Conservation (phyloP, 2,797 vertebrate species). For the Gymnothorax javanicus region DNA sequence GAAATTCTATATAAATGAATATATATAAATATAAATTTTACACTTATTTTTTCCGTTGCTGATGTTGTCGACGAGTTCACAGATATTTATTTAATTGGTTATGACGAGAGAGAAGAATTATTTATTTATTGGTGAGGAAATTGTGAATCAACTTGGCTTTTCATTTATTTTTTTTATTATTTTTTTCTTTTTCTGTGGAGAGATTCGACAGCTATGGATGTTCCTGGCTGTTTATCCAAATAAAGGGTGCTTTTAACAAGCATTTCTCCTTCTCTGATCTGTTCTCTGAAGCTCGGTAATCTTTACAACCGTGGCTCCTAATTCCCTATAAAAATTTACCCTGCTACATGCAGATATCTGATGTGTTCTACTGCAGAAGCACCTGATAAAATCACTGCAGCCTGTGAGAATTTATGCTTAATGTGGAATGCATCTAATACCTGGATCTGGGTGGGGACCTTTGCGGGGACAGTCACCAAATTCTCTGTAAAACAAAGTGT, state of each 20-base stretch:
- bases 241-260: constrained; percentile 71
- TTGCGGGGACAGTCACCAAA: too few relatives aligned
- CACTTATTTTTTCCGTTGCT: constrained; percentile 56
- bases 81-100: constrained; percentile 73
- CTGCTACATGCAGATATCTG: too few relatives aligned
- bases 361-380: too few relatives aligned
- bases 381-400: too few relatives aligned
- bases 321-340: too few relatives aligned
- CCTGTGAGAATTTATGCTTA: too few relatives aligned
- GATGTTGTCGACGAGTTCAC: constrained; percentile 61
- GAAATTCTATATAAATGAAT: constrained; percentile 51
- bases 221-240: constrained; percentile 70
- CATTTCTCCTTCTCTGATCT: background rate
- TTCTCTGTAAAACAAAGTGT: too few relatives aligned
- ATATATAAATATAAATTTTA: constrained; percentile 57
- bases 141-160: constrained; percentile 60
- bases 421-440: too few relatives aligned
- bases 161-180: constrained; percentile 17
- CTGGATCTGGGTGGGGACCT: too few relatives aligned
- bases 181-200: constrained; percentile 56
- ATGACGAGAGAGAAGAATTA: constrained; percentile 66
- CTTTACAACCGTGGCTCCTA: too few relatives aligned
- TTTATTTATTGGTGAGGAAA: constrained; percentile 67
- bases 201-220: constrained; percentile 64
- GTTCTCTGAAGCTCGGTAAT: background rate